Evolutionary conservation across 2,888 invertebrate genomes (phyloP).

Genomic region (Phania funesta): DNA sequence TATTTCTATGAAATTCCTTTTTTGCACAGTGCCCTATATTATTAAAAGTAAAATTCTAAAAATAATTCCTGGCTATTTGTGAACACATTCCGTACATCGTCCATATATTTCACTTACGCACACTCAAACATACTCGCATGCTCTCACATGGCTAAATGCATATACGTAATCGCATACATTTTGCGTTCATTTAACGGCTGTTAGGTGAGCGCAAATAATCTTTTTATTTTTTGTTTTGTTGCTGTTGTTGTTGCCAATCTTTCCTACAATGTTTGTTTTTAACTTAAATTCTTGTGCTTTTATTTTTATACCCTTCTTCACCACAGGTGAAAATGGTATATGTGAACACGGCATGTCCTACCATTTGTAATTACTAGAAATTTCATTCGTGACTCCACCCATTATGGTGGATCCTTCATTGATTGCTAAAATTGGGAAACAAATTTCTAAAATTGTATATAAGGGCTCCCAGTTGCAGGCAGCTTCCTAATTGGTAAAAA

Average conservation of each 20-base stretch:
- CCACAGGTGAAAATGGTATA: no score
- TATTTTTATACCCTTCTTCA: no score
- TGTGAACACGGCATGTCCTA: no score
- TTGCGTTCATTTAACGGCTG: constrained; percentile 61
- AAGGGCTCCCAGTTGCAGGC: no score
- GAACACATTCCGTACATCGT: constrained; percentile 23
- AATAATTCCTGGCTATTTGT: constrained; percentile 58
- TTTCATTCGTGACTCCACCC: no score
- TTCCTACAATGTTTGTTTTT: constrained; percentile 56
- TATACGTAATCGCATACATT: constrained; percentile 45
- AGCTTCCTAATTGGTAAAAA: no score
- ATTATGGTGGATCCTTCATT: no score
- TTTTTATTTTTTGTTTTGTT: constrained; percentile 21
- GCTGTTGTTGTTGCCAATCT: constrained; percentile 25
- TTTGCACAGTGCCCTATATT: constrained; percentile 41
- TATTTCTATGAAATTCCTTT: not conserved
- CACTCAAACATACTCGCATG: not conserved
- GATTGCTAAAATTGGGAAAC: no score
- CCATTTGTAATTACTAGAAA: no score
- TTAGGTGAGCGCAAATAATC: constrained; percentile 59
- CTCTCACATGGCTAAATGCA: constrained; percentile 29
- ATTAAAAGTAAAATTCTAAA: constrained; percentile 55
- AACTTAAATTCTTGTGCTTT: constrained; percentile 61
- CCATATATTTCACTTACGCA: constrained; percentile 4
- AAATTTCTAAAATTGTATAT: no score